A percentile compares a stretch with the other conserved stretches of the same genome.
Evolutionary conservation across 2,113 vertebrate genomes (phyloP).

Genomic region (Ciconia maguari): DNA sequence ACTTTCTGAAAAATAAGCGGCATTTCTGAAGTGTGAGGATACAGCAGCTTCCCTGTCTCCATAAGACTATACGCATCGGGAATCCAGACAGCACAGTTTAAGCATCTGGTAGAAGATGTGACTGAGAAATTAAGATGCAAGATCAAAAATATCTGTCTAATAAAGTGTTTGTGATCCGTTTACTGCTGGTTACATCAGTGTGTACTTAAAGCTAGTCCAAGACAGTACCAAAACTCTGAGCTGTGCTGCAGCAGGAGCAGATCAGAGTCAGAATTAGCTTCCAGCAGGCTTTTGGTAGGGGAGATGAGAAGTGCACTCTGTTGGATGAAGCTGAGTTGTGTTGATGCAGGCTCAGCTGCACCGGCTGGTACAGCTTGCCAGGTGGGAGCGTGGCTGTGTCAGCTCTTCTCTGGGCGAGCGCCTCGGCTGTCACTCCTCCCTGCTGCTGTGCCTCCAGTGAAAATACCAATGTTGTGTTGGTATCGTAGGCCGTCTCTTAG

Average conservation of each 20-base stretch:
- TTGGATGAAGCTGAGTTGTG: no score
- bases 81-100: not conserved
- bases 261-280: not conserved
- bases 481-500: not conserved
- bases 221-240: not conserved
- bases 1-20: not conserved
- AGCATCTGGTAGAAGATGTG: not conserved
- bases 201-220: not conserved
- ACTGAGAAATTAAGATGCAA: not conserved
- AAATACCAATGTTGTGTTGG: accelerated
- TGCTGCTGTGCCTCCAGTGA: not conserved
- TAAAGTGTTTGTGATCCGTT: accelerated
- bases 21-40: not conserved
- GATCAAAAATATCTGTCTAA: not conserved
- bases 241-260: not conserved
- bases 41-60: not conserved
- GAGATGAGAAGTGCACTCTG: accelerated
- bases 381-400: not conserved
- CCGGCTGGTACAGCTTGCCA: not conserved
- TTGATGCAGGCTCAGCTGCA: not conserved
- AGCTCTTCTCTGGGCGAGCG: not conserved
- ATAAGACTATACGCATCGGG: not conserved
- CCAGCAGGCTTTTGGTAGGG: not conserved
- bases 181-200: accelerated
- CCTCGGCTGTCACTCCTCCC: accelerated